Evolutionary conservation across 1,140 invertebrate genomes (phyloP), one percentile per base, ranked within the genome.

Genomic region (Scaptomyza pallida): DNA sequence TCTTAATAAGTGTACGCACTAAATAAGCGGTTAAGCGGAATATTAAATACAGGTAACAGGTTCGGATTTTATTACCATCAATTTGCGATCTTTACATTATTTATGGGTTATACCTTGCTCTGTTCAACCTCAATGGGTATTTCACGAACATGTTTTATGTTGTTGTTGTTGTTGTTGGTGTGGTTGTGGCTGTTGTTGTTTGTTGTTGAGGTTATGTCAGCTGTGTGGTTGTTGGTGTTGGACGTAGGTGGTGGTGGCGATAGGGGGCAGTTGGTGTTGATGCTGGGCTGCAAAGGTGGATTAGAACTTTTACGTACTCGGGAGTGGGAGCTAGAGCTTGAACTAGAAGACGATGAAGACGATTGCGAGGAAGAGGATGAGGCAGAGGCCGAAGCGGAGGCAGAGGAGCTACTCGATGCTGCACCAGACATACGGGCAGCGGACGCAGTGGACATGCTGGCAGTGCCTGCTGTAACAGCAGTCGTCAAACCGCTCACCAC

Each of bases 121-220:
- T 89, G 85, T 69, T 90, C 88, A 65, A 91, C 89, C 64, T 91
- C 90, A 21, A 91, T 91, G 64, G 91, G 91, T 52, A 91, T 91
- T 89, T 91, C 88, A 30, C 91, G 91, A 15, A 91, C 64, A 69
- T 89, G 72, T 72, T 90, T 90, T 44, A 60, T 55, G 47, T 35
- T 78, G 54, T 60, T 69, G 60, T 50, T 65, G 55, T 70, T 63
- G 17, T 60, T 47, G 72, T 80, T 56, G 72, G 47, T 64, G 30
- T 65, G 69, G 60, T 67, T 74, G 77, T 63, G 40, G 57, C 51
- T 72, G 72, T 62, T 55, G 48, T 61, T 72, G 65, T 67, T 51
- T 60, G 76, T 47, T 52, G 75, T 67, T 41, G 68, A 15, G n/a
- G 33, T 37, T 45, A 52, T 50, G 26, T 68, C 37, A 40, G 69